Conservation (phyloP, 2,113 vertebrate species). For the Tretioscincus oriximinensis region DNA sequence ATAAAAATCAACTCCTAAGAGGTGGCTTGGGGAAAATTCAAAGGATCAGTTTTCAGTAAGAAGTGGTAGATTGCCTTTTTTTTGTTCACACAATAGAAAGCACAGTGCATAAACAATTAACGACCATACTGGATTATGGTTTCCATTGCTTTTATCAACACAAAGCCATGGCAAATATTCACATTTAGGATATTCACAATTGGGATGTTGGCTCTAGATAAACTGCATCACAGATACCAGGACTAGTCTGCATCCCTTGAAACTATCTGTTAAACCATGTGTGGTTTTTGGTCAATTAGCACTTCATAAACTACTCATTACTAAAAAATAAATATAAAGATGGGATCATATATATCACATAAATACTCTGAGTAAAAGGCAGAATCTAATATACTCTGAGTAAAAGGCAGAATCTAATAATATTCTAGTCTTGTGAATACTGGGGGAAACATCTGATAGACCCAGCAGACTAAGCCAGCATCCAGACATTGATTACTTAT, state of each 20-base stretch:
- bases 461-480: neutral
- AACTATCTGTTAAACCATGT: too few relatives aligned
- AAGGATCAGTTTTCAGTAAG: constrained; percentile 21
- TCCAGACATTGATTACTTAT: too few relatives aligned
- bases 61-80: constrained; percentile 34
- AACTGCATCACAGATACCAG: too few relatives aligned
- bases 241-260: too few relatives aligned
- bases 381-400: too few relatives aligned
- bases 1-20: constrained; percentile 60
- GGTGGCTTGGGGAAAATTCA: constrained; percentile 29
- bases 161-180: neutral
- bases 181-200: neutral
- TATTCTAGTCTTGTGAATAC: neutral
- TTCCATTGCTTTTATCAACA: neutral
- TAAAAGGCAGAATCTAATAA: too few relatives aligned
- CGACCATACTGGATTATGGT: neutral
- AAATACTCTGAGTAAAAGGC: too few relatives aligned
- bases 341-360: too few relatives aligned
- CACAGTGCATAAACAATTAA: neutral
- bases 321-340: too few relatives aligned
- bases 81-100: neutral
- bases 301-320: too few relatives aligned
- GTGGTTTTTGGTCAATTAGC: too few relatives aligned
- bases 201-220: too few relatives aligned
- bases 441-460: neutral